Percentiles rank a stretch among this genome's conserved stretches.
Conservation (phyloP, 2,113 vertebrate species). For the Anarrhichthys ocellatus region DNA sequence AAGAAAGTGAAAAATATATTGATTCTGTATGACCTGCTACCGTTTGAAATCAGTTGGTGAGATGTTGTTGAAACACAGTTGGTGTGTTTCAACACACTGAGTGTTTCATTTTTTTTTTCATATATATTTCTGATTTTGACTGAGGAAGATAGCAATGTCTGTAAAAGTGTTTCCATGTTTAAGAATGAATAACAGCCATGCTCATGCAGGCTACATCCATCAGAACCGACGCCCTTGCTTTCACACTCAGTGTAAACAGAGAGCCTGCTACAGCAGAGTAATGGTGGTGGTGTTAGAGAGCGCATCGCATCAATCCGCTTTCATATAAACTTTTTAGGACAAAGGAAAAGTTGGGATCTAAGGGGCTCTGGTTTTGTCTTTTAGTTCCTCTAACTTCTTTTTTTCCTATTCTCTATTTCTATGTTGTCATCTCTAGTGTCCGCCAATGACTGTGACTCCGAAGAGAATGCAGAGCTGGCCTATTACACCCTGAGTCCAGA, state of each 20-base stretch:
- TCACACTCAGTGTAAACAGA: not conserved
- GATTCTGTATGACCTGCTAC: not conserved
- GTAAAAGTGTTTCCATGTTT: not conserved
- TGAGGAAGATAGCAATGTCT: not conserved
- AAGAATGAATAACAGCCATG: not conserved
- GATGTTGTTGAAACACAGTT: not conserved
- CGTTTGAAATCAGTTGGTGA: not conserved
- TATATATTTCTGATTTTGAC: not conserved
- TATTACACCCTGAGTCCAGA: slow-evolving; percentile 90
- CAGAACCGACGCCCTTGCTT: not conserved
- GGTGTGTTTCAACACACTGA: no score
- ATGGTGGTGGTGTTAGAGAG: not conserved
- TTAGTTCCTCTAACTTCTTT: not conserved
- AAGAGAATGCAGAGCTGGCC: slow-evolving; percentile 86
- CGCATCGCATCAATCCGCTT: not conserved
- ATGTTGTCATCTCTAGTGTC: slow-evolving; percentile 81
- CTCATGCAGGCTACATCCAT: not conserved
- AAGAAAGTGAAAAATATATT: not conserved
- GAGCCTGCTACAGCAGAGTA: not conserved
- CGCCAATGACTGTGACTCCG: slow-evolving; percentile 90
- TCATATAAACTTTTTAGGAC: not conserved
- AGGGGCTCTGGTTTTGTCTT: not conserved
- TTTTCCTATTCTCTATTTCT: not conserved
- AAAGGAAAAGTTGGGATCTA: not conserved
- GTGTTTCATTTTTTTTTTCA: not conserved